phyloP scores from a whole-genome alignment of 2,113 vertebrate species.

The Plecturocebus donacophilus region DNA sequence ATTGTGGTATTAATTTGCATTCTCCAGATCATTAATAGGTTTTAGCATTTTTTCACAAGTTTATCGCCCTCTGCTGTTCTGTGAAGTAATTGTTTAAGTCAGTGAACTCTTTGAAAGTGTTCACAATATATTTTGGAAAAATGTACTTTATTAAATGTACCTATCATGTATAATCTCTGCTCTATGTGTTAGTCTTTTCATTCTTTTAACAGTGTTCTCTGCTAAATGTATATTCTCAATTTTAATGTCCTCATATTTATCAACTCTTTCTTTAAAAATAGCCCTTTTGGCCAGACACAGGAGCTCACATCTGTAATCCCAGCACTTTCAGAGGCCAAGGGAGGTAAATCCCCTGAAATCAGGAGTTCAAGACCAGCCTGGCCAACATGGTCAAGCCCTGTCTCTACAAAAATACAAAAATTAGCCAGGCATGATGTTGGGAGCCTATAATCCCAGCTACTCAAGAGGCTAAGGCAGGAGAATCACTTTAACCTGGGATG shows the following conservation, averaged over 20 bases:
- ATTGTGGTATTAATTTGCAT: background rate
- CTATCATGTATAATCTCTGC: background rate
- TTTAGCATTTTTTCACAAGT: background rate
- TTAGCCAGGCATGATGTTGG: no score
- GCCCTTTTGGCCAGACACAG: background rate
- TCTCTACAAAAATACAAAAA: no score
- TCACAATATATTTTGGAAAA: background rate
- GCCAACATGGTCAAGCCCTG: no score
- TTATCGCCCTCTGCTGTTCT: background rate
- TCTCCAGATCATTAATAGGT: background rate
- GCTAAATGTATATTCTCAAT: background rate
- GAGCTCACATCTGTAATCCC: no score
- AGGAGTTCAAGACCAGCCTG: no score
- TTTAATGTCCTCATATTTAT: background rate
- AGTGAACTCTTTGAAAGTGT: no score
- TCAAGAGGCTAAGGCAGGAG: no score
- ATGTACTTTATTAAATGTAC: no score
- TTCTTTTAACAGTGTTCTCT: background rate
- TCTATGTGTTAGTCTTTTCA: background rate
- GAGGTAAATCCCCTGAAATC: rapidly evolving
- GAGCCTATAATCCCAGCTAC: no score
- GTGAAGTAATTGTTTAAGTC: background rate
- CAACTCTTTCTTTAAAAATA: background rate
- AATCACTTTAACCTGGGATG: no score
- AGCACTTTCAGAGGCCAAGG: no score